Conservation (phyloP, 2,888 invertebrate genomes). For the Creontiades dilutus region DNA sequence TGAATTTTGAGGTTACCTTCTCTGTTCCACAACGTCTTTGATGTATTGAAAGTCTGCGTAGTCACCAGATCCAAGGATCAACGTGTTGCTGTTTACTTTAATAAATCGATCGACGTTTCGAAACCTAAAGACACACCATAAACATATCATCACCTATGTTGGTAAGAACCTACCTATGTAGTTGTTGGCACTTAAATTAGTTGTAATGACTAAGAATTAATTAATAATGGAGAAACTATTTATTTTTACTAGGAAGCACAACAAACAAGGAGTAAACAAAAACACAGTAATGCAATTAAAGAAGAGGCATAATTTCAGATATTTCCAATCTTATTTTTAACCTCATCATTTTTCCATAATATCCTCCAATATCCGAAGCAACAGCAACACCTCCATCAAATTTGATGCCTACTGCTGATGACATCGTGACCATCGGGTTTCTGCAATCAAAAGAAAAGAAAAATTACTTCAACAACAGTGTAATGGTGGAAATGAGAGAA, state of each 20-base stretch:
- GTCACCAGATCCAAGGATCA: slow-evolving; percentile 96
- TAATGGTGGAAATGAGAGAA: no score
- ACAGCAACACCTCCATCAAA: slow-evolving; percentile 94
- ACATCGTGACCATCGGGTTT: slow-evolving; percentile 91
- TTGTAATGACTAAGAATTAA: background rate
- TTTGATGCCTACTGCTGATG: slow-evolving; percentile 92
- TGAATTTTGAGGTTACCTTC: slow-evolving; percentile 83
- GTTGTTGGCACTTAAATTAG: no score
- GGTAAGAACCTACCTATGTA: no score
- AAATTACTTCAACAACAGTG: no score
- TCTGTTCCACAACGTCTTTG: slow-evolving; percentile 89
- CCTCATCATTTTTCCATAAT: slow-evolving; percentile 61
- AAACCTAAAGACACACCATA: slow-evolving; percentile 79
- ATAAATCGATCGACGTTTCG: slow-evolving; percentile 91
- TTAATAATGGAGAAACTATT: background rate
- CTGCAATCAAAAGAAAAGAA: no score
- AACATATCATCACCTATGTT: no score
- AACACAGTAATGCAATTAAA: no score
- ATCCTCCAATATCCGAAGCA: slow-evolving; percentile 94
- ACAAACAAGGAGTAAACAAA: no score
- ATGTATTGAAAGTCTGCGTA: slow-evolving; percentile 98
- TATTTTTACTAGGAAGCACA: no score
- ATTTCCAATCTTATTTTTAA: background rate
- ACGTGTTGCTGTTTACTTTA: slow-evolving; percentile 92
- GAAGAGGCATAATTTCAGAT: background rate